Base-by-base conservation (phyloP, 2,797 vertebrate species). In the Anableps anableps region DNA sequence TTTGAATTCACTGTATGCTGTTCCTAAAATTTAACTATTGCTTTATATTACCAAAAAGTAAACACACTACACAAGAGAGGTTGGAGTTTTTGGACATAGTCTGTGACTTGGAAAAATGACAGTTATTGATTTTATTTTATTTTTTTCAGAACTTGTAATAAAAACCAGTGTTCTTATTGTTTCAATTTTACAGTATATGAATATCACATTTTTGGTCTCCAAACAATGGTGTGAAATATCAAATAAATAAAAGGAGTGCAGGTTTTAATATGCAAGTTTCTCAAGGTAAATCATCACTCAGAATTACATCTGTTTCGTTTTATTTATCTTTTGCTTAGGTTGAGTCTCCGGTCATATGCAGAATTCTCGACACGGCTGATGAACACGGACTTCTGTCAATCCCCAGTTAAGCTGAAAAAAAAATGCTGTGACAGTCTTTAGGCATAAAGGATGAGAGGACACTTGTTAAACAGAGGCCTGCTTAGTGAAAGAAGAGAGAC, bases 301-400 rank as follows among this genome's bases (percentile, higher is more conserved):
- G 10, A 68, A 1, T 45, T 23, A 47, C 23, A 5, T 66, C 1
- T 47, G 13, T 2, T 36, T 43, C 71, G 9, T 34, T 41, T 73
- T 50, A 17, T 51, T n/a, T 13, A 47, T 45, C 29, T 51, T 43
- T 10, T 70, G 29, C n/a, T 43, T 74, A 97, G 99, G 99, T 99
- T 83, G 99, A 99, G 91, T 99, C 98, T 88, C 98, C 98, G 0
- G 97, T 99, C 84, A 99, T 99, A 91, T 99, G 99, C 94, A 97
- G 97, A 93, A 97, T 99, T 90, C 94, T 99, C 82, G 98, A 99
- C 89, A 98, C 98, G 26, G 98, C 99, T 55, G 98, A 99, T 82
- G 98, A 99, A 91, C 94, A 97, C 0, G 99, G 99, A 89, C 96
- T 99, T 82, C 96, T 99, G 47, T 99, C 98, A 0, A 86, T 98